Conservation (phyloP, 2,113 vertebrate genomes). For the mouse (Mus musculus) region DNA sequence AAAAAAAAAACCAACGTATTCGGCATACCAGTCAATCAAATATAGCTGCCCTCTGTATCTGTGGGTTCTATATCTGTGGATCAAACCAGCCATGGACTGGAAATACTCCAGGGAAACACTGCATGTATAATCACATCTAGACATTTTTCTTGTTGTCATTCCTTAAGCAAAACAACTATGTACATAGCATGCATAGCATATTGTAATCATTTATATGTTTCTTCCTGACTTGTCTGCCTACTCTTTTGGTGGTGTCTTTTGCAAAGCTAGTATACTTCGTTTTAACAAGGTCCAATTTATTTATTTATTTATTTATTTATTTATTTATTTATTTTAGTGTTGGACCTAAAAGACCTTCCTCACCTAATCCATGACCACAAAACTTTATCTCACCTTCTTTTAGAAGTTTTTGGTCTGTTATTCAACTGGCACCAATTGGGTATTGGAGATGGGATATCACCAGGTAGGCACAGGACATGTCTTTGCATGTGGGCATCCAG, state of each 20-base stretch:
- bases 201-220: not conserved
- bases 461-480: not conserved
- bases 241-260: not conserved
- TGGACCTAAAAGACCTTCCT: not conserved
- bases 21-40: not conserved
- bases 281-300: slow-evolving; percentile 25
- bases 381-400: not conserved
- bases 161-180: not conserved
- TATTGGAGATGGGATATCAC: not conserved
- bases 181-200: not conserved
- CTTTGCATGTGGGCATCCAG: not conserved
- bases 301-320: not conserved
- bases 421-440: not conserved
- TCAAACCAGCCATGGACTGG: not conserved
- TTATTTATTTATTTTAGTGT: slow-evolving; percentile 15
- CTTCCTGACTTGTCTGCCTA: slow-evolving; percentile 32
- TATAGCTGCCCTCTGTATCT: not conserved
- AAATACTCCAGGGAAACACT: not conserved
- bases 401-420: not conserved
- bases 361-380: not conserved
- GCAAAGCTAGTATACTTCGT: not conserved
- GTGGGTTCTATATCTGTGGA: not conserved
- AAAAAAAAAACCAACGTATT: not conserved
- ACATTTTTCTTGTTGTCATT: not conserved
- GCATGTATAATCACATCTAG: not conserved